Evolutionary conservation across 2,113 vertebrate genomes (phyloP).

Genomic region (Cepphus grylle): DNA sequence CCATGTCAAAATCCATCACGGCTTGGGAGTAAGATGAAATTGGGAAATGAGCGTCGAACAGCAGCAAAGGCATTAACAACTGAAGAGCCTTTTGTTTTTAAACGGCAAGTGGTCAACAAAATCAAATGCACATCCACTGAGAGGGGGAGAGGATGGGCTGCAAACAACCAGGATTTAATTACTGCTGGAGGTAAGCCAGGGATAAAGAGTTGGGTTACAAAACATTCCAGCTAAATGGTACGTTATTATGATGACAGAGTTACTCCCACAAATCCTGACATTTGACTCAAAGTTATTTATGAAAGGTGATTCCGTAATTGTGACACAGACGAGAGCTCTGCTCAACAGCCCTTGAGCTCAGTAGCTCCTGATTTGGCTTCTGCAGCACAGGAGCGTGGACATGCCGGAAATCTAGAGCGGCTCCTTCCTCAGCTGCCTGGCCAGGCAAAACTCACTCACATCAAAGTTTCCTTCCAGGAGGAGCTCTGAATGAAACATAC

Average conservation of each 20-base stretch:
- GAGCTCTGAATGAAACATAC: not conserved
- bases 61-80: conserved; percentile 6
- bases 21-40: not conserved
- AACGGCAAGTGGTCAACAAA: not conserved
- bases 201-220: not conserved
- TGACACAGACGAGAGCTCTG: not conserved
- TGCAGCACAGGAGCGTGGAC: not conserved
- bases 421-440: not conserved
- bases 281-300: not conserved
- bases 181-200: not conserved
- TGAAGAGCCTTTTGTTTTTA: conserved; percentile 3
- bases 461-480: not conserved
- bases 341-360: not conserved
- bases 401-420: not conserved
- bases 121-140: not conserved
- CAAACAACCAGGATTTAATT: not conserved
- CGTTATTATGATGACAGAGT: not conserved
- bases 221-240: not conserved
- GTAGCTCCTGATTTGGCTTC: not conserved
- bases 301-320: not conserved
- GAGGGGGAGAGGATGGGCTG: not conserved
- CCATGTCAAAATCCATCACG: conserved; percentile 47
- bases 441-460: not conserved
- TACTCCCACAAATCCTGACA: not conserved
- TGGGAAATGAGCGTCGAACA: conserved; percentile 19